phyloP scores from a whole-genome alignment of 2,888 invertebrate genomes.

The Melanchra persicariae region DNA sequence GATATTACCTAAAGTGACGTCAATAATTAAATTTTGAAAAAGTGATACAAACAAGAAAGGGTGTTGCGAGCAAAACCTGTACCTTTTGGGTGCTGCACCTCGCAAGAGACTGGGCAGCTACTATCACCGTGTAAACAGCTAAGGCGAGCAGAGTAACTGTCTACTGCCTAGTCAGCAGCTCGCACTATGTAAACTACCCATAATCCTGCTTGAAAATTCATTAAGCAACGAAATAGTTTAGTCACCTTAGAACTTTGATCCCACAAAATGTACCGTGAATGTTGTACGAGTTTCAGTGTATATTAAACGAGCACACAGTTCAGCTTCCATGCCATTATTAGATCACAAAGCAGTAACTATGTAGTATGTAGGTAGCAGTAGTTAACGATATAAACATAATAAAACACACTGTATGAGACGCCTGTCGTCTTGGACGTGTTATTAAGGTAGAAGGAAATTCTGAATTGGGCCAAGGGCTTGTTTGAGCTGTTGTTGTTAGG shows the following conservation, averaged over 20 bases:
- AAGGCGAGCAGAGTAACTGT: no score
- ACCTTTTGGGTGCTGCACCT: no score
- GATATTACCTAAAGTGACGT: no score
- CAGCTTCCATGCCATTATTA: constrained; percentile 38
- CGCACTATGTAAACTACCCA: no score
- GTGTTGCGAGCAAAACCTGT: no score
- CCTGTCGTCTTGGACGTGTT: constrained; percentile 20
- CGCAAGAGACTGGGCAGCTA: no score
- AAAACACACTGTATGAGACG: constrained; percentile 38
- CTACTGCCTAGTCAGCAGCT: no score
- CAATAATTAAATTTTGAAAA: no score
- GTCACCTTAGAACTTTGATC: background rate
- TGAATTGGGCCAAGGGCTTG: constrained; percentile 20
- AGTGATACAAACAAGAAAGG: no score
- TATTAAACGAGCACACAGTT: background rate
- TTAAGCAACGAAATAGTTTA: background rate
- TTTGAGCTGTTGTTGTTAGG: background rate
- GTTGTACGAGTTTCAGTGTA: constrained; percentile 10
- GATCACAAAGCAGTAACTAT: constrained; percentile 13
- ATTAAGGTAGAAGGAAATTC: background rate
- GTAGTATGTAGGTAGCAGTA: background rate
- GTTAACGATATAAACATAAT: constrained; percentile 42
- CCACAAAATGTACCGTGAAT: background rate
- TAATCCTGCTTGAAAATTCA: background rate
- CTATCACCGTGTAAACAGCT: no score